phyloP scores from a whole-genome alignment of 2,888 invertebrate genomes.

The Onchidella celtica region DNA sequence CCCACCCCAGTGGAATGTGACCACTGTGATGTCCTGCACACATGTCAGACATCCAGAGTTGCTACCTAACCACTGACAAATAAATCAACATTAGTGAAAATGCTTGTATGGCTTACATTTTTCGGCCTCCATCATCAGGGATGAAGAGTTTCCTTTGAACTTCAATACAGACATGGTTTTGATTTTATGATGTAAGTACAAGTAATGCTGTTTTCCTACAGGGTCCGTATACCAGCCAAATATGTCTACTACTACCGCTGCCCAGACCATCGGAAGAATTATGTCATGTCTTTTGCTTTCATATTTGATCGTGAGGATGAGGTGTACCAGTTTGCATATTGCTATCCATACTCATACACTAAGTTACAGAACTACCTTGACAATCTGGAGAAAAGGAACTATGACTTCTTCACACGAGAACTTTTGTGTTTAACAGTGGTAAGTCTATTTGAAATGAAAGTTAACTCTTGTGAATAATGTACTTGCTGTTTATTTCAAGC shows the following conservation, averaged over 20 bases:
- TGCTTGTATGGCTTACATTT: too few species aligned
- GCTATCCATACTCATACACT: constrained; percentile 97
- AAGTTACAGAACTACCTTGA: constrained; percentile 92
- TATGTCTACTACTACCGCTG: constrained; percentile 96
- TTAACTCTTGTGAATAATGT: too few species aligned
- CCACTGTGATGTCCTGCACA: too few species aligned
- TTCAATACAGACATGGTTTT: not conserved
- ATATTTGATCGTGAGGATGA: constrained; percentile 97
- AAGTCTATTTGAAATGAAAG: constrained; percentile 57
- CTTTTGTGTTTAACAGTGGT: constrained; percentile 81
- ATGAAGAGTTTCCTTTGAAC: not conserved
- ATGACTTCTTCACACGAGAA: constrained; percentile 86
- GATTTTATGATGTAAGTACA: too few species aligned
- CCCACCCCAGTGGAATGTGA: too few species aligned
- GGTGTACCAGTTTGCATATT: constrained; percentile 95
- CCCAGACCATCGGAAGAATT: constrained; percentile 90
- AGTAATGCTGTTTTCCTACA: too few species aligned
- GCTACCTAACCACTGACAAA: too few species aligned
- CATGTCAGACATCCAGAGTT: too few species aligned
- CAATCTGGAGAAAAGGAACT: constrained; percentile 84
- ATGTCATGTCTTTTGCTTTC: constrained; percentile 95
- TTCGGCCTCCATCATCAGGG: too few species aligned
- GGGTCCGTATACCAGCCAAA: constrained; percentile 83
- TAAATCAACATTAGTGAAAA: too few species aligned
- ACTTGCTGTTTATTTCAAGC: too few species aligned